Conservation (phyloP, 2,888 invertebrate genomes). For the Entomobrya proxima region DNA sequence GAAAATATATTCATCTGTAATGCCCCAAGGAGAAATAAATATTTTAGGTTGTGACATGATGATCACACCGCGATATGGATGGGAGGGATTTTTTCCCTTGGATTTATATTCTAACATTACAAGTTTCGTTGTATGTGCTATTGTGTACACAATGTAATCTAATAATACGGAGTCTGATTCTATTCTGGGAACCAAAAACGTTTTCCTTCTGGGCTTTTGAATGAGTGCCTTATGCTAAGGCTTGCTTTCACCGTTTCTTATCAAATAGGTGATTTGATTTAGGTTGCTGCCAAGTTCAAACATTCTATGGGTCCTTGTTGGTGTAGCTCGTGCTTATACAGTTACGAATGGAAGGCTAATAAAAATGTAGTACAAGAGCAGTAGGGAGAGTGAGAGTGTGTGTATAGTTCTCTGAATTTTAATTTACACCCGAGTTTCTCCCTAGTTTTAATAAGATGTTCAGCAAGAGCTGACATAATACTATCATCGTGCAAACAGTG, state of each 20-base stretch:
- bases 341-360: background rate
- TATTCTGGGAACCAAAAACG: background rate
- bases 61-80: background rate
- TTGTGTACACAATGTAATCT: background rate
- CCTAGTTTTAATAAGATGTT: background rate
- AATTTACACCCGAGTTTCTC: background rate
- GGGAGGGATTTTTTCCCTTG: background rate
- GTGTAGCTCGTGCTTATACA: background rate
- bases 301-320: no score
- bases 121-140: background rate
- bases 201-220: background rate
- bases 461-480: background rate
- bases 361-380: background rate
- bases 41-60: slow-evolving; percentile 25
- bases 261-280: background rate
- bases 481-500: slow-evolving; percentile 16
- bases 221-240: background rate
- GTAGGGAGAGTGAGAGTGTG: background rate
- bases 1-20: background rate
- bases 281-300: background rate
- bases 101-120: background rate
- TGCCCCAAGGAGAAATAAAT: slow-evolving; percentile 15
- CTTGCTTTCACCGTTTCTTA: background rate
- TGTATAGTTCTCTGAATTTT: slow-evolving; percentile 11
- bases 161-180: slow-evolving; percentile 10